Conservation (phyloP, 2,113 vertebrate genomes). For the Phycodurus eques region DNA sequence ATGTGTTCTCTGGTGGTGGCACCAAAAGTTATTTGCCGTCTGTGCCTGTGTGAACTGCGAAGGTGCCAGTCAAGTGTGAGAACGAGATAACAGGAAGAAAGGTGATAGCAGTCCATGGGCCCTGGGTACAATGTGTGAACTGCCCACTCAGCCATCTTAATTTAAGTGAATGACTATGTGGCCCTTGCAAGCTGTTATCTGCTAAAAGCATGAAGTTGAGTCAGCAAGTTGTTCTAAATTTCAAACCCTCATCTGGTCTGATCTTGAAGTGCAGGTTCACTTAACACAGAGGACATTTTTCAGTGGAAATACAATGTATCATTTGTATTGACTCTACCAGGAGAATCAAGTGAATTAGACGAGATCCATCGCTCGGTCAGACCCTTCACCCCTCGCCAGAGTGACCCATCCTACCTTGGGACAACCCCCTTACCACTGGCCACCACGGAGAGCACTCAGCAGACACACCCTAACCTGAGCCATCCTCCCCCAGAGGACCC, state of each 20-base stretch:
- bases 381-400: slow-evolving; percentile 68
- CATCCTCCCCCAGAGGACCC: slow-evolving; percentile 92
- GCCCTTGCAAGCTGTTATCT: slow-evolving; percentile 4
- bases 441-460: slow-evolving; percentile 97
- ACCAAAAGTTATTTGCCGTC: slow-evolving; percentile 45
- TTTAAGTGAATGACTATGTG: slow-evolving; percentile 8
- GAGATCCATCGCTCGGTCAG: slow-evolving; percentile 74
- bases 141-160: slow-evolving; percentile 25
- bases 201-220: not conserved
- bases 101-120: slow-evolving; percentile 37
- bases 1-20: slow-evolving; percentile 29
- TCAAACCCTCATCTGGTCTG: not conserved
- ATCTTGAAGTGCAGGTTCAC: not conserved
- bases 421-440: slow-evolving; percentile 78
- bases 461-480: slow-evolving; percentile 87
- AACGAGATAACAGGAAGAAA: slow-evolving; percentile 45
- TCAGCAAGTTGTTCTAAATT: not conserved
- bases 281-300: not conserved
- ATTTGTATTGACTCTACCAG: slow-evolving; percentile 51
- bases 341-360: slow-evolving; percentile 93
- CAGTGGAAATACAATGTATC: not conserved
- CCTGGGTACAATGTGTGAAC: slow-evolving; percentile 43
- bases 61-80: slow-evolving; percentile 48
- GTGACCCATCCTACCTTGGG: slow-evolving; percentile 68
- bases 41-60: slow-evolving; percentile 30